Base-by-base conservation (phyloP, 37 sponge, comb jelly and placozoan genomes). In the Cliona cf. orientalis region DNA sequence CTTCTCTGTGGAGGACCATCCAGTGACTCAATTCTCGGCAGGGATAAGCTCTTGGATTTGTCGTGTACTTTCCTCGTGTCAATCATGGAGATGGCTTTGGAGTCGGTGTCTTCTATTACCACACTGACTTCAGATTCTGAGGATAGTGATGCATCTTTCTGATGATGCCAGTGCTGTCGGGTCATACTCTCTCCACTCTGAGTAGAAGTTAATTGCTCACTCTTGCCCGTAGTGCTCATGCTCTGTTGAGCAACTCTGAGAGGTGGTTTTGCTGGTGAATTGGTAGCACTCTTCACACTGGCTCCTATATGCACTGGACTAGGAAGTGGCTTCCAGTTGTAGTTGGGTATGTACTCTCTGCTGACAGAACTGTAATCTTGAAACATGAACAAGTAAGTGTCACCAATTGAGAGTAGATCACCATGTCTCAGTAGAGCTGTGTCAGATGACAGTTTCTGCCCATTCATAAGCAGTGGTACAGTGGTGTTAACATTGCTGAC, bases 311-410 rank as follows among this genome's bases (percentile, higher is more conserved):
- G n/a, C n/a, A n/a, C n/a, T 7, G 25, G 25, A 2, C 23, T 35
- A 53, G 66, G 49, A 9, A 65, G 78, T 0, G 78, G 78, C 26
- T 36, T 42, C 78, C 78, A 78, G 65, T 46, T 78, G 66, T 78
- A 78, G 2, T 64, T 17, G 2, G 61, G 78, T 3, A 61, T 43
- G 76, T 28, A 35, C 1, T 1, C 42, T 38, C 1, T 38, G 42
- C 42, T 69, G 5, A 35, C 57, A 53, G 83, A 21, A 33, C 58
- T 39, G 59, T 57, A 61, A 65, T 92, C 80, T 17, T 85, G 75
- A 44, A 76, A 92, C 81, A 92, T 84, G 69, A 87, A 87, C 39
- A 84, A 7, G 77, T 75, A 76, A 7, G 31, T 58, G 2, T 75
- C 25, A 5, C 85, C 81, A 12, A 92, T 75, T 49, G 76, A 53